Conservation (phyloP, 2,113 vertebrate species). For the Plectropomus leopardus region DNA sequence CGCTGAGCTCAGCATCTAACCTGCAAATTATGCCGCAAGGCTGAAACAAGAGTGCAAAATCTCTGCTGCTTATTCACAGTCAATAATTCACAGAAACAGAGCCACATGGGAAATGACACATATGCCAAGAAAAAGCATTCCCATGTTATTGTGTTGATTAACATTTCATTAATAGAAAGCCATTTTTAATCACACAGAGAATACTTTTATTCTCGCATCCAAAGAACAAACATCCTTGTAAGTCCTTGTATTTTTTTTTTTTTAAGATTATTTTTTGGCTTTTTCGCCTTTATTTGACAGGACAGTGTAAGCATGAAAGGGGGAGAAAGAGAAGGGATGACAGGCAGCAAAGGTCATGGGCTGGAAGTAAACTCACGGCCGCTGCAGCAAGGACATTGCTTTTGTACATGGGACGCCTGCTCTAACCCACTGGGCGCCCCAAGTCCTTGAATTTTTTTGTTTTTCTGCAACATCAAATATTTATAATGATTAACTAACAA, state of each 20-base stretch:
- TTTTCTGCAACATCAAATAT: background rate
- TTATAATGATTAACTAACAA: too few relatives aligned
- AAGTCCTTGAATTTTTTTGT: too few relatives aligned
- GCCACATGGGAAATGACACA: constrained; percentile 30
- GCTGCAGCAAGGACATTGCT: too few relatives aligned
- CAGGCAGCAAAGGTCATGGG: too few relatives aligned
- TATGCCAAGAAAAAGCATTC: background rate
- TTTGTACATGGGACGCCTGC: too few relatives aligned
- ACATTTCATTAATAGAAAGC: constrained; percentile 26
- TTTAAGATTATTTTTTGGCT: too few relatives aligned
- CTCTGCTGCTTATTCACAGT: constrained; percentile 31
- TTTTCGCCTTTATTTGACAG: too few relatives aligned
- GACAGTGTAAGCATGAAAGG: too few relatives aligned
- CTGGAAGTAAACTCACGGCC: too few relatives aligned
- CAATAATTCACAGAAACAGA: constrained; percentile 22
- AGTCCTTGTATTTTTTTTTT: background rate
- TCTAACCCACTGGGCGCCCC: too few relatives aligned
- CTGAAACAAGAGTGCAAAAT: constrained; percentile 18
- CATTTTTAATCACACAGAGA: constrained; percentile 18
- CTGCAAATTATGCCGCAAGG: background rate
- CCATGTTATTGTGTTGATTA: background rate
- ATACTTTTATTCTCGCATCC: background rate
- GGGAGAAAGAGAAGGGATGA: too few relatives aligned
- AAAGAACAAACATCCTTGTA: background rate
- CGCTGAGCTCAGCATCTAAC: constrained; percentile 61